A percentile compares a stretch with the other conserved stretches of the same genome.
These are phyloP conservation scores for Drosophila mayaguana DNA, from an alignment of 2,888 invertebrate genomes.

Conservation along the genomic window DNA sequence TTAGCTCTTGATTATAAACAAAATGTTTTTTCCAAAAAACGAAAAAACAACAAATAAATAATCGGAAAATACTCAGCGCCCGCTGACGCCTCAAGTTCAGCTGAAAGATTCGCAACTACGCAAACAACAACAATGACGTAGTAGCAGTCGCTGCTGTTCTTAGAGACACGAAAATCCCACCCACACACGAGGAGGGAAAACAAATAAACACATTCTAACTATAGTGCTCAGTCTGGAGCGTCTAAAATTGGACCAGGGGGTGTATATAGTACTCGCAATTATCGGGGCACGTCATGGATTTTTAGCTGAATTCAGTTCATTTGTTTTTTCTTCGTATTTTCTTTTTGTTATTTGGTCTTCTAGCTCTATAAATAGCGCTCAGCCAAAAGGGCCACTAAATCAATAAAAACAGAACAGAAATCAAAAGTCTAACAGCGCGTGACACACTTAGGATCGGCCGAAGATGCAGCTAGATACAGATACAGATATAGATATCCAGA, in stretches of 20 bases:
- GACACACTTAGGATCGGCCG: conserved; percentile 65
- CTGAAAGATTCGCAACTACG: conserved; percentile 52
- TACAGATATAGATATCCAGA: neutral
- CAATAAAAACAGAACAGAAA: conserved; percentile 66
- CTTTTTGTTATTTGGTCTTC: neutral
- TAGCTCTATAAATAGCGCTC: conserved; percentile 56
- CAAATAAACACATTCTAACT: conserved; percentile 61
- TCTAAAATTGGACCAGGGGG: conserved; percentile 39
- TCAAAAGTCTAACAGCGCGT: conserved; percentile 47
- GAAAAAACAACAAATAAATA: neutral
- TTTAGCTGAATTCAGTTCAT: conserved; percentile 33
- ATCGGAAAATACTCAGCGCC: conserved; percentile 56
- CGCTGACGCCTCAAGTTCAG: conserved; percentile 72
- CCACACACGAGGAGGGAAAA: conserved; percentile 40
- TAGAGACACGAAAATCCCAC: conserved; percentile 40
- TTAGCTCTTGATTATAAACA: conserved; percentile 75
- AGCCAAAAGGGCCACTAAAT: conserved; percentile 74
- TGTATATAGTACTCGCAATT: conserved; percentile 45
- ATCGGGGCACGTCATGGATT: conserved; percentile 48
- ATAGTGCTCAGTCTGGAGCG: conserved; percentile 49
- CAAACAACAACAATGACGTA: conserved; percentile 52
- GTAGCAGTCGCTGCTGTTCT: conserved; percentile 25
- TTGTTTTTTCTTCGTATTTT: neutral
- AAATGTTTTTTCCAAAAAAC: conserved; percentile 41
- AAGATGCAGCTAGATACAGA: neutral